A percentile compares a stretch with the other conserved stretches of the same genome.
Evolutionary conservation across 2,113 vertebrate species (phyloP).

Genomic region (Micronycteris hirsuta): DNA sequence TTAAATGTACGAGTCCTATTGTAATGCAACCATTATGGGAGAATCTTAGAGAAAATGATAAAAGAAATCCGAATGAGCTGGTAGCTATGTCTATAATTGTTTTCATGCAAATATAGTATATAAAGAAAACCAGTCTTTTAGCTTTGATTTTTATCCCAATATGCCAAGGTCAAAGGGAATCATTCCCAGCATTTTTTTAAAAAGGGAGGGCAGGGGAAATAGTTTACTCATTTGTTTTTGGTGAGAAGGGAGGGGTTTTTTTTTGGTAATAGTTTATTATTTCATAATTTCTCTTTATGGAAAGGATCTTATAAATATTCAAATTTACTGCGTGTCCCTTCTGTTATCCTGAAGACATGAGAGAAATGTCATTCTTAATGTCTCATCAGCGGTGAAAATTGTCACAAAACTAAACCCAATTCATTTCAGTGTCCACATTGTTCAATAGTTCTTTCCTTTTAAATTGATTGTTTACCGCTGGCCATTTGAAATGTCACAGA

Average conservation of each 20-base stretch:
- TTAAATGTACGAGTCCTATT: background rate
- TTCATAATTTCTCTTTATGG: constrained; percentile 27
- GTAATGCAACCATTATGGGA: background rate
- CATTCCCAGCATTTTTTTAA: background rate
- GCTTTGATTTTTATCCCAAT: background rate
- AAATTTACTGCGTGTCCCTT: background rate
- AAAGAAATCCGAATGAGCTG: background rate
- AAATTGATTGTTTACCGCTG: background rate
- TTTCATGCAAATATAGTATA: background rate
- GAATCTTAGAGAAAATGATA: background rate
- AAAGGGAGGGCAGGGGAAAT: background rate
- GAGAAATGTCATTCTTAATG: background rate
- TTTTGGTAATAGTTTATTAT: background rate
- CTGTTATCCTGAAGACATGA: background rate
- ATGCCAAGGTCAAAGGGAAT: background rate
- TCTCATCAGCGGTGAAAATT: background rate
- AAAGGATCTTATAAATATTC: constrained; percentile 4
- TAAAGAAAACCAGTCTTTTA: background rate
- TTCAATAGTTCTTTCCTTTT: background rate
- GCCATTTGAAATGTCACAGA: background rate
- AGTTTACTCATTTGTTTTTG: background rate
- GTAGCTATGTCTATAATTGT: background rate
- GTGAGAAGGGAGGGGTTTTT: background rate
- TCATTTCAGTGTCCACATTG: background rate
- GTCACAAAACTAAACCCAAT: constrained; percentile 14